These are phyloP conservation scores for Panzeria rudis DNA, from an alignment of 2,888 invertebrate genomes.

Conservation along the genomic window DNA sequence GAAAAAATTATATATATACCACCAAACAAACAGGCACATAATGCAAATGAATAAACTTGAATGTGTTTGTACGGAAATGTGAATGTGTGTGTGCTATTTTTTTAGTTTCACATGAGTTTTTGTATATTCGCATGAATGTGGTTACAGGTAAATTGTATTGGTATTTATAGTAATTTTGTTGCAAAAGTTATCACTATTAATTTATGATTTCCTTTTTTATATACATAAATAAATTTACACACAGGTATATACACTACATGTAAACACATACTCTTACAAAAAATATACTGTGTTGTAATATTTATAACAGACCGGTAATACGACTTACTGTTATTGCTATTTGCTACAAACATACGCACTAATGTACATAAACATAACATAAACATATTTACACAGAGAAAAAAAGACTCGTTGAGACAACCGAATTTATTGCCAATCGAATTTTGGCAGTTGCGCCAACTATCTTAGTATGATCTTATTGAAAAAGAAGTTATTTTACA, in stretches of 20 bases:
- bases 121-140: constrained; percentile 25
- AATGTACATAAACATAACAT: neutral
- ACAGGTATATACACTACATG: neutral
- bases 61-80: neutral
- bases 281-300: neutral
- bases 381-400: no score
- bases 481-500: no score
- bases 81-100: neutral
- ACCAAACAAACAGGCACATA: constrained; percentile 39
- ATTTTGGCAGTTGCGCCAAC: no score
- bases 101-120: neutral
- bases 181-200: constrained; percentile 68
- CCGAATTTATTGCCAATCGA: no score
- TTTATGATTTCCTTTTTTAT: constrained; percentile 69
- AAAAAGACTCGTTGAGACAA: no score
- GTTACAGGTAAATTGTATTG: constrained; percentile 44
- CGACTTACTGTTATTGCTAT: constrained; percentile 46
- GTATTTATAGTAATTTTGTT: constrained; percentile 52
- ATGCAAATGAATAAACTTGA: constrained; percentile 7
- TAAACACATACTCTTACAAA: neutral
- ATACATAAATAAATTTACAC: neutral
- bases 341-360: constrained; percentile 14
- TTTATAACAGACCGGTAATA: constrained; percentile 40
- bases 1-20: constrained; percentile 28
- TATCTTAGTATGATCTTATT: no score